Percentiles rank a stretch among this genome's conserved stretches.
Conservation (phyloP, 1,140 invertebrate genomes). For the Propsilocerus akamusi region DNA sequence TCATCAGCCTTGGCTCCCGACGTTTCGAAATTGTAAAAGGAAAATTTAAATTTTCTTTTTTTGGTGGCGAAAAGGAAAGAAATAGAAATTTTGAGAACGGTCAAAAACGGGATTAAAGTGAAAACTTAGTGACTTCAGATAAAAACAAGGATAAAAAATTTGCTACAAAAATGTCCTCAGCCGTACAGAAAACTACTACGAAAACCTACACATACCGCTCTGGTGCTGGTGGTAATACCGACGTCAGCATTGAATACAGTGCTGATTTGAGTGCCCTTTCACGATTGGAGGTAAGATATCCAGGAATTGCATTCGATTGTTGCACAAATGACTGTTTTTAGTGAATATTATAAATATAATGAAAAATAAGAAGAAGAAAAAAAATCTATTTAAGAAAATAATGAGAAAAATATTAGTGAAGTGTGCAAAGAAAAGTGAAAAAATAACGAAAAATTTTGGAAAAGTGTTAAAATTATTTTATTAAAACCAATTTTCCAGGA, state of each 20-base stretch:
- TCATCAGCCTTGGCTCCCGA: constrained; percentile 25
- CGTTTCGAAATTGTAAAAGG: too few species aligned
- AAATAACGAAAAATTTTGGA: constrained; percentile 7
- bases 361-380: not conserved
- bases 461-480: constrained; percentile 5
- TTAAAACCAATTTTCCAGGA: constrained; percentile 50
- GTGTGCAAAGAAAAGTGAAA: constrained; percentile 2
- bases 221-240: constrained; percentile 55
- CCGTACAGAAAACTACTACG: constrained; percentile 67
- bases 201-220: constrained; percentile 62
- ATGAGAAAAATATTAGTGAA: not conserved
- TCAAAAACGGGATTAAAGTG: not conserved
- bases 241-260: constrained; percentile 86
- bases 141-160: constrained; percentile 6
- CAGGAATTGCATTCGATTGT: too few species aligned
- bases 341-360: constrained; percentile 1
- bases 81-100: not conserved
- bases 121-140: not conserved
- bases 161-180: constrained; percentile 32
- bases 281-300: constrained; percentile 65
- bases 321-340: not conserved
- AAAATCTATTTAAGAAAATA: not conserved
- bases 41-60: too few species aligned
- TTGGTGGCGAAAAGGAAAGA: not conserved
- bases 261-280: constrained; percentile 79